phyloP scores from a whole-genome alignment of 1,140 invertebrate species.

The Rhagoletis zephyria region DNA sequence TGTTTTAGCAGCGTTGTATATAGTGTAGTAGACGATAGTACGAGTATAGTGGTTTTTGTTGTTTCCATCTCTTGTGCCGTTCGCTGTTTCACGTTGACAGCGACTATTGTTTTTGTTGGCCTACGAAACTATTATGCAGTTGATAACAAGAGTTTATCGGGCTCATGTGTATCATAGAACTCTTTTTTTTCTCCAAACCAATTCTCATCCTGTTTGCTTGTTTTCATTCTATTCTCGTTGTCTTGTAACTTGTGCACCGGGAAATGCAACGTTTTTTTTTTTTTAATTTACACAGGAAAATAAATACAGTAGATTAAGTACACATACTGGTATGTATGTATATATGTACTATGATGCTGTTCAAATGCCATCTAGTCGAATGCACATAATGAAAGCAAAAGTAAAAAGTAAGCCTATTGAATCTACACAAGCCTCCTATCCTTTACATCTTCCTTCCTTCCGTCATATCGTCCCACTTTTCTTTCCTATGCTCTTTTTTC shows the following conservation, averaged over 20 bases:
- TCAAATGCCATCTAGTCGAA: too few species aligned
- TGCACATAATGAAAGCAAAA: not conserved
- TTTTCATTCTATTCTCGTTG: slow-evolving; percentile 23
- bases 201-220: not conserved
- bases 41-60: not conserved
- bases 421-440: not conserved
- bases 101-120: not conserved
- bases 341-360: not conserved
- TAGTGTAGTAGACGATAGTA: not conserved
- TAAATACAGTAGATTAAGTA: not conserved
- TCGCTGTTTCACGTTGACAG: not conserved
- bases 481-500: not conserved
- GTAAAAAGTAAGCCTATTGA: not conserved
- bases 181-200: not conserved
- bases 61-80: not conserved
- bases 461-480: not conserved
- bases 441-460: not conserved
- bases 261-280: too few species aligned
- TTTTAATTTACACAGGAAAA: not conserved
- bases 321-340: not conserved
- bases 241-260: not conserved
- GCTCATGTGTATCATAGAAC: too few species aligned
- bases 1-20: not conserved
- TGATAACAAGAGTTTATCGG: not conserved
- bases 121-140: not conserved